Base-by-base conservation (phyloP, 2,797 vertebrate genomes). In the Eulemur rubriventer region DNA sequence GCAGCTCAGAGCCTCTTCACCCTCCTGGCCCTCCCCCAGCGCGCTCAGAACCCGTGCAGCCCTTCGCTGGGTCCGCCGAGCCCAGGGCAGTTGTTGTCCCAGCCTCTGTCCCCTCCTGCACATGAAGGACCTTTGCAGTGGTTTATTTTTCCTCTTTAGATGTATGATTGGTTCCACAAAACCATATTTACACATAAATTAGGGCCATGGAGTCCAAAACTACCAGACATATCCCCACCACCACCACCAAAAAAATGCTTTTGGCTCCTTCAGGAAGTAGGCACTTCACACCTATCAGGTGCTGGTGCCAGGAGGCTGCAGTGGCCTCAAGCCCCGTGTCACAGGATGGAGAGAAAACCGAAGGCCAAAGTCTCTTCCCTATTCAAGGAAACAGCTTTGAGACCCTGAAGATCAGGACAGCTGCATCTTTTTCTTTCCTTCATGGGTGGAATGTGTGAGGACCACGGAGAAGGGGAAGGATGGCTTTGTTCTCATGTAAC, bases 201-300 rank as follows among this genome's bases (percentile, higher is more conserved):
- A 17, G 13, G 72, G 55, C 35, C 87, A 38, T 38, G 48, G 96
- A 95, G 26, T 78, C 67, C 59, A 50, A 84, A 92, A 78, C 22
- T 63, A 35, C 43, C 50, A 89, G 57, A 69, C 16, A 1, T 13
- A 12, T 6, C 22, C 33, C 65, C 41, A 5, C 30, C 28, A 55
- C 17, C 28, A 26, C 22, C 18, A 43, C 52, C 52, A 55, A 91
- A 20, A 46, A 13, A 46, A 33, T 12, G 22, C 50, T 61, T 57
- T 2, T 6, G 43, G 13, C n/a, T 92, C 22, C 89, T 75, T 52
- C 8, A 9, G 80, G 63, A 96, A 78, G 26, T 33, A 22, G 20
- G 10, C 65, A 41, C 33, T 55, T 59, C 10, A 43, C 24, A 35
- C 70, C 63, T 41, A 1, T 8, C 6, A 26, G 28, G 7, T 16